Base-by-base conservation (phyloP, 2,888 invertebrate species). In the Cosmopolites sordidus region DNA sequence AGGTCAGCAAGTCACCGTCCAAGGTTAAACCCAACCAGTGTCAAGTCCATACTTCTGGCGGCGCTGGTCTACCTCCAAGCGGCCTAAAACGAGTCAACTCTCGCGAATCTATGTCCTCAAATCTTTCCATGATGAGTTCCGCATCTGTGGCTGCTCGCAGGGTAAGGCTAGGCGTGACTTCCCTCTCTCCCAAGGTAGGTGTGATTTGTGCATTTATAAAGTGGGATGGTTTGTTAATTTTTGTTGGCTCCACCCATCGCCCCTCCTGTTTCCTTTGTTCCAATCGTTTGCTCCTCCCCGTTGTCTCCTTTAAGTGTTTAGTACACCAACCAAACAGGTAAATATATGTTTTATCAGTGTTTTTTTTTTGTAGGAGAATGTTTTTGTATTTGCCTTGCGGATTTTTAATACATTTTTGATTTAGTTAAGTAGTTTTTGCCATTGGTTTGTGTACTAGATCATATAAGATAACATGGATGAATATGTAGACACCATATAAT, bases 1-100 rank as follows among this genome's bases (percentile, higher is more conserved):
- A 97, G 79, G 91, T 97, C 59, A 86, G 87, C 64, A 83, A 87
- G 58, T 90, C 92, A 40, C 92, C 92, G 22, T 86, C 87, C 46
- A 86, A 80, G 72, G 78, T 83, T 64, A 81, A 81, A 67, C 82
- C 81, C 41, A 79, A 79, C 63, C 76, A 78, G 51, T 84, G 83
- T 73, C 79, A 79, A 56, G 78, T 82, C 58, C 87, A 83, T 78
- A 79, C 72, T 1, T 80, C 80, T 2, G 62, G 57, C 14, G 54
- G 42, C 6, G 60, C 60, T 37, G 65, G 66, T 12, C 52, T 69
- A 15, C 70, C 71, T 4, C 69, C 71, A 0, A 62, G 65, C 11
- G 82, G 83, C 45, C 76, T 87, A 56, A 87, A 86, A 64, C 80
- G 85, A 60, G 78, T 83, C 49, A 87, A 89, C 66, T 95, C 95